Conservation (phyloP, 2,113 vertebrate species). For the Catharus bicknelli region DNA sequence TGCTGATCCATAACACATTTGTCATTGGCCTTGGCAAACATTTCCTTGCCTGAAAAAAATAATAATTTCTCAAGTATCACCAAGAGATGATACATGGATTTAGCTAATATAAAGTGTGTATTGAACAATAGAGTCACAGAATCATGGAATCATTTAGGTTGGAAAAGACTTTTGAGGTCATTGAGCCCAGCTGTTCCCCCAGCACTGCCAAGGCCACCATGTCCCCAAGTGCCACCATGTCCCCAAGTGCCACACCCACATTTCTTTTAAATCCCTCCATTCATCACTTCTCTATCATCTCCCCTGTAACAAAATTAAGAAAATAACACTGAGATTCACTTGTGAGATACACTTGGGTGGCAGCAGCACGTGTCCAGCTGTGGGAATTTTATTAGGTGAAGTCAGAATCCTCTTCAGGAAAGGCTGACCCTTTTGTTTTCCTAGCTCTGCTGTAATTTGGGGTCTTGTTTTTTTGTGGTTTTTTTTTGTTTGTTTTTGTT, state of each 20-base stretch:
- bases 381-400: background rate
- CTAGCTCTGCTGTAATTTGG: background rate
- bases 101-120: background rate
- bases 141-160: background rate
- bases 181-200: background rate
- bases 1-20: background rate
- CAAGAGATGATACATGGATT: background rate
- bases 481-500: too few species aligned
- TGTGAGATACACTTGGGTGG: background rate
- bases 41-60: background rate
- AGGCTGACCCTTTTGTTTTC: rapidly evolving
- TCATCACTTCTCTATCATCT: background rate
- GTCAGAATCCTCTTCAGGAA: background rate
- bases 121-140: background rate
- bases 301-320: background rate
- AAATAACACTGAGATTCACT: background rate
- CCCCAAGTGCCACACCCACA: background rate
- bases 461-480: background rate
- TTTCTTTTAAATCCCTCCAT: background rate
- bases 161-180: background rate
- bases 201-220: background rate
- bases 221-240: background rate
- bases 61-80: background rate
- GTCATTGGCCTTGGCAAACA: background rate
- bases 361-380: background rate